Percentiles rank a stretch among this genome's conserved stretches.
These are phyloP conservation scores for Pygathrix nemaeus DNA, from an alignment of 2,113 vertebrate genomes.

Conservation along the genomic window DNA sequence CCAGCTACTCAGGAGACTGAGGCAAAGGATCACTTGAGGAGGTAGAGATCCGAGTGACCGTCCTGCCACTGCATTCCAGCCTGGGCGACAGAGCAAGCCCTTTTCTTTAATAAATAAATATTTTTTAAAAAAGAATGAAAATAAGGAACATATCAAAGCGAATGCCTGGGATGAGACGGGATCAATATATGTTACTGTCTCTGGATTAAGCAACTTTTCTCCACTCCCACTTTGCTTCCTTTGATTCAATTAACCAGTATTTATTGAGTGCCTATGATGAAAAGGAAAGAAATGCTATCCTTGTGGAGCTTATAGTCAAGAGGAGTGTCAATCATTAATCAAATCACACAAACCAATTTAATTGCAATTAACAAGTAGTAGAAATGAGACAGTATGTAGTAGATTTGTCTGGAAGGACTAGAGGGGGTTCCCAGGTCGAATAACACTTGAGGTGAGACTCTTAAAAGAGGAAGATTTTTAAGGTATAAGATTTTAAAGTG, in stretches of 20 bases:
- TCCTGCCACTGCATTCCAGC: too few relatives aligned
- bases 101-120: too few relatives aligned
- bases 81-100: too few relatives aligned
- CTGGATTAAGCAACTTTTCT: not conserved
- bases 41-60: too few relatives aligned
- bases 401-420: not conserved
- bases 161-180: not conserved
- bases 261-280: not conserved
- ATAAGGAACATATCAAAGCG: not conserved
- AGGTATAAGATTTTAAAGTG: not conserved
- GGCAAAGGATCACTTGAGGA: too few relatives aligned
- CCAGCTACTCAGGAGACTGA: too few relatives aligned
- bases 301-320: not conserved
- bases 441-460: too few relatives aligned
- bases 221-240: not conserved
- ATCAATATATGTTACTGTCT: not conserved
- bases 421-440: not conserved
- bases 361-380: not conserved
- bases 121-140: not conserved
- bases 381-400: accelerated
- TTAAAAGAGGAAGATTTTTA: not conserved
- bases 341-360: not conserved
- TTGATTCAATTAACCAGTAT: not conserved
- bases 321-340: not conserved
- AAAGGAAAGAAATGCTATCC: not conserved